phyloP scores from a whole-genome alignment of 2,797 vertebrate genomes.

The Anabacerthia variegaticeps region DNA sequence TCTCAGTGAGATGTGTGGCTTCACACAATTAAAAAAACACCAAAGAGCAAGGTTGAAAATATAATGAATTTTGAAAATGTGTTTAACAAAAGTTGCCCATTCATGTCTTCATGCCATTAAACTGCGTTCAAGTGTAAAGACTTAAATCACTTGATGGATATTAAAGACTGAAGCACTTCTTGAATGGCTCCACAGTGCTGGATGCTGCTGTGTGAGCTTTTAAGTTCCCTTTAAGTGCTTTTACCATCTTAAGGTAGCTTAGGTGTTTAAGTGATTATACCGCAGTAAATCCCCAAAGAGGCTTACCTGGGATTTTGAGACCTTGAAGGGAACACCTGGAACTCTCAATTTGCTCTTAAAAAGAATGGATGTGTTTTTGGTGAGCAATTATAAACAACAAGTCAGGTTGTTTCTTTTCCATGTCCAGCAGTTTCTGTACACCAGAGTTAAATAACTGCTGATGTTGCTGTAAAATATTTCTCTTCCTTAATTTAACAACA shows the following conservation, averaged over 20 bases:
- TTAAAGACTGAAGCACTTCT: not conserved
- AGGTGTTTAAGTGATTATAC: not conserved
- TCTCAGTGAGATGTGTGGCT: not conserved
- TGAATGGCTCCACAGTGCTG: not conserved
- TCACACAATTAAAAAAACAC: not conserved
- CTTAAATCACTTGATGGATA: not conserved
- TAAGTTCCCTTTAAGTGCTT: slow-evolving; percentile 33
- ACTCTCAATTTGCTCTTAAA: not conserved
- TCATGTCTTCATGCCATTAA: not conserved
- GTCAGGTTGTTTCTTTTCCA: not conserved
- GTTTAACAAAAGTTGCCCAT: not conserved
- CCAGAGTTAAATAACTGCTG: not conserved
- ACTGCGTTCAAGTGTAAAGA: not conserved
- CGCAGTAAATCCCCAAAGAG: not conserved
- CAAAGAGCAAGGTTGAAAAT: not conserved
- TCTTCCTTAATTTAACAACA: not conserved
- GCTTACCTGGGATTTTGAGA: slow-evolving; percentile 15
- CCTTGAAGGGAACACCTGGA: not conserved
- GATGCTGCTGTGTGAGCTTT: not conserved
- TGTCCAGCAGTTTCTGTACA: not conserved
- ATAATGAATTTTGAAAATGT: not conserved
- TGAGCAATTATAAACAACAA: not conserved
- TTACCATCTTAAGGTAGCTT: slow-evolving; percentile 11
- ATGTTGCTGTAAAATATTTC: not conserved
- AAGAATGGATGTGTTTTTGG: not conserved